phyloP scores from a whole-genome alignment of 2,113 vertebrate genomes.

The Eptesicus fuscus region DNA sequence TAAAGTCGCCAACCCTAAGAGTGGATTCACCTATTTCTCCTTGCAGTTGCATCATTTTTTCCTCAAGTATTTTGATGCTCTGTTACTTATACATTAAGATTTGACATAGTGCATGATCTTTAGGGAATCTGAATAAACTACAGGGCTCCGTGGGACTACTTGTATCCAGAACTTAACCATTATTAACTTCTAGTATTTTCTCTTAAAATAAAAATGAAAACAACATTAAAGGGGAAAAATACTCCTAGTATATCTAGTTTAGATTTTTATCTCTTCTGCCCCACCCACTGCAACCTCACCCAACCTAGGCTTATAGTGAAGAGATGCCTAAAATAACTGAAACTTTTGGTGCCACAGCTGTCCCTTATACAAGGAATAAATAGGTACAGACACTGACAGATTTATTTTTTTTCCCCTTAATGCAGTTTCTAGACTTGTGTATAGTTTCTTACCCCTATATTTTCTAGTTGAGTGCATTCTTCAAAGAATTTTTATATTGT shows the following conservation, averaged over 20 bases:
- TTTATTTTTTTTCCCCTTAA: constrained; percentile 36
- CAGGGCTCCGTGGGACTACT: neutral
- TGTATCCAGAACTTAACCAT: neutral
- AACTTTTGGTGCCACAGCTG: neutral
- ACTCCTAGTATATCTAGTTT: neutral
- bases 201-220: neutral
- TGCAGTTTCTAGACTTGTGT: constrained; percentile 14
- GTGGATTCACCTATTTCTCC: neutral
- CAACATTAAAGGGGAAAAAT: neutral
- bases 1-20: neutral
- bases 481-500: constrained; percentile 51
- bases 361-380: constrained; percentile 26
- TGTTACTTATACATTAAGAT: neutral
- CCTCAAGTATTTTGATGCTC: neutral
- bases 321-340: neutral
- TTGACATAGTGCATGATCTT: neutral
- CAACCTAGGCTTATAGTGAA: neutral
- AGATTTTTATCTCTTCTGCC: neutral
- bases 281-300: neutral
- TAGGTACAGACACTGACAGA: neutral
- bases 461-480: constrained; percentile 47
- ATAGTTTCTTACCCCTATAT: constrained; percentile 12
- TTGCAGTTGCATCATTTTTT: neutral
- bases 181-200: neutral
- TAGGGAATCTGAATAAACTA: neutral